phyloP scores from a whole-genome alignment of 2,888 invertebrate species.

The Dicycla oo region DNA sequence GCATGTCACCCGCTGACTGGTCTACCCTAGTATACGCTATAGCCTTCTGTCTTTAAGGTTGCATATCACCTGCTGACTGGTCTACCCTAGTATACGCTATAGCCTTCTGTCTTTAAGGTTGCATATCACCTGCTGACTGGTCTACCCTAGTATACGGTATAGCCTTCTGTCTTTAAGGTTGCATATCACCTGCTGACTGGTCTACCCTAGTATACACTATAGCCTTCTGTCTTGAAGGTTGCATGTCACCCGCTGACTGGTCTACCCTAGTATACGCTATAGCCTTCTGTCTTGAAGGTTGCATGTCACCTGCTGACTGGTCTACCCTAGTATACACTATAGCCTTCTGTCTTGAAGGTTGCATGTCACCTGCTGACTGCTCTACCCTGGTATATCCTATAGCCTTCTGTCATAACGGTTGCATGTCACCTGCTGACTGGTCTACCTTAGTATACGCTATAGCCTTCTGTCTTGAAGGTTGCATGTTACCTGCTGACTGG shows the following conservation, averaged over 20 bases:
- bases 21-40: rapidly evolving
- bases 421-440: neutral
- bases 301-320: neutral
- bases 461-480: neutral
- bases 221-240: neutral
- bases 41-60: neutral
- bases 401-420: neutral
- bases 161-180: neutral
- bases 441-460: rapidly evolving
- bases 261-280: rapidly evolving
- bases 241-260: neutral
- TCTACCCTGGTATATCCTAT: rapidly evolving
- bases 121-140: neutral
- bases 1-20: neutral
- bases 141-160: rapidly evolving
- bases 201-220: rapidly evolving
- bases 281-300: neutral
- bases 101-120: neutral
- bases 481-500: neutral
- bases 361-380: neutral
- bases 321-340: rapidly evolving
- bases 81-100: rapidly evolving
- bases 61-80: neutral
- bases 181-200: neutral
- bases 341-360: neutral